A percentile compares a stretch with the other conserved stretches of the same genome.
These are phyloP conservation scores for Polydrusus cervinus DNA, from an alignment of 2,888 invertebrate species.

Conservation along the genomic window DNA sequence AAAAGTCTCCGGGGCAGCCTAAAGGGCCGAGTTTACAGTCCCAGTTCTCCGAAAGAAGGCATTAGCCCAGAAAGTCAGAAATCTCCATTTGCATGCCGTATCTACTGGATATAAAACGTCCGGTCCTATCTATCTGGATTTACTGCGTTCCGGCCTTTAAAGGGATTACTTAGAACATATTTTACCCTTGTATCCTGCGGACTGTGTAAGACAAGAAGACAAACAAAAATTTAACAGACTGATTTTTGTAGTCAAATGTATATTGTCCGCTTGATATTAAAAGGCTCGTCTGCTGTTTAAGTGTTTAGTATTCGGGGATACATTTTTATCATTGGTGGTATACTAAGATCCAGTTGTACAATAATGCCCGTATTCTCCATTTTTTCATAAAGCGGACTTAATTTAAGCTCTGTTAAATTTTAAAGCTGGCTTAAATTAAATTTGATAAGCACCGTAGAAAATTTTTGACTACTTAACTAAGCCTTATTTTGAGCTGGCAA, in stretches of 20 bases:
- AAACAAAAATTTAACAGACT: background rate
- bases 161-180: constrained; percentile 9
- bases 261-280: background rate
- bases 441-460: too few relatives aligned
- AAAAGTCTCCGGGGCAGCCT: background rate
- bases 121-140: constrained; percentile 17
- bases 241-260: background rate
- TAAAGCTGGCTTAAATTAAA: too few relatives aligned
- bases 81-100: constrained; percentile 17
- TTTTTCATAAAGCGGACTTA: too few relatives aligned
- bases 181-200: constrained; percentile 5
- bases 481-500: too few relatives aligned
- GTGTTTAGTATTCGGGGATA: too few relatives aligned
- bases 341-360: too few relatives aligned
- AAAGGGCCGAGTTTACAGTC: background rate
- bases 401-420: too few relatives aligned
- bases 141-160: constrained; percentile 10
- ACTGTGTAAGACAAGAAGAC: background rate
- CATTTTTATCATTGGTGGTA: too few relatives aligned
- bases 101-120: constrained; percentile 23
- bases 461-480: too few relatives aligned
- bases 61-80: constrained; percentile 5
- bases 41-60: background rate
- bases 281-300: too few relatives aligned
- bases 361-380: too few relatives aligned